Conservation (phyloP, 2,888 invertebrate species). For the Ochropleura plecta region DNA sequence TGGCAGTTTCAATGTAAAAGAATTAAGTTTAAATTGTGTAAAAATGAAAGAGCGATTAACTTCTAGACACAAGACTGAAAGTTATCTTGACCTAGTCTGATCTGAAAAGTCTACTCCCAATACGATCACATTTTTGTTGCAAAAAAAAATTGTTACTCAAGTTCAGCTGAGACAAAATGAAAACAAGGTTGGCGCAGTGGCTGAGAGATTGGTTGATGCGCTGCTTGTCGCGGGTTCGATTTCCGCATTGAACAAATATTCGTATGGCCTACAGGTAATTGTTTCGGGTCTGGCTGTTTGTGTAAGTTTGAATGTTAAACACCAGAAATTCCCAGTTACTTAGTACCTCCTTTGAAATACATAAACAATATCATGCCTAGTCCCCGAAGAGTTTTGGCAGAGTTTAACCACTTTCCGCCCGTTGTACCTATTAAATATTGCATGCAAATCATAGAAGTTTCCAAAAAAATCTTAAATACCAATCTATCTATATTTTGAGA, state of each 20-base stretch:
- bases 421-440: not conserved
- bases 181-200: too few species aligned
- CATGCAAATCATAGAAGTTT: constrained; percentile 21
- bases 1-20: not conserved
- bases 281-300: too few species aligned
- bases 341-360: not conserved
- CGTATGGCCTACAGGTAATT: not conserved
- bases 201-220: too few species aligned
- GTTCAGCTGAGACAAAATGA: not conserved
- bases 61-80: constrained; percentile 13
- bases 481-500: constrained; percentile 6
- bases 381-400: too few species aligned
- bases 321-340: too few species aligned
- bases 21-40: not conserved
- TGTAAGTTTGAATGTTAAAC: too few species aligned
- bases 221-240: too few species aligned
- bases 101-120: not conserved
- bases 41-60: constrained; percentile 6
- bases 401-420: too few species aligned
- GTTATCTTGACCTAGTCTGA: constrained; percentile 9
- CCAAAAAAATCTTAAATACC: not conserved
- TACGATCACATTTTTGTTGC: not conserved
- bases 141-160: not conserved
- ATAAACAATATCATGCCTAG: too few species aligned
- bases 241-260: not conserved